Base-by-base conservation (phyloP, 2,888 invertebrate species). In the Drosophila colorata region DNA sequence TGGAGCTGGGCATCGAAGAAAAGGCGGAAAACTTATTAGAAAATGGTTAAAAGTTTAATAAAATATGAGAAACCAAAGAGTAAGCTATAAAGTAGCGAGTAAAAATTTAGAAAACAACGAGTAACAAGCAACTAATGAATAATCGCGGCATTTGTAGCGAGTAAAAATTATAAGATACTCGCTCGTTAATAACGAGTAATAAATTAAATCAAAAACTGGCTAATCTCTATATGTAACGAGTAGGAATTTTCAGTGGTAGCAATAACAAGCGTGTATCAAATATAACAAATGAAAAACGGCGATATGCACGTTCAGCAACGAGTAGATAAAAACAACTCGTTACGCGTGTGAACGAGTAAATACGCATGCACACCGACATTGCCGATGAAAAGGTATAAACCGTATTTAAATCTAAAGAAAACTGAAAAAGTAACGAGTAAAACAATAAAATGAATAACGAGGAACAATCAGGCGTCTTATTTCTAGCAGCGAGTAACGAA, bases 1-100 rank as follows among this genome's bases (percentile, higher is more conserved):
- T 98, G 97, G 46, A 99, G 93, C 98, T 99, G 93, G 37, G 20
- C 3, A 20, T 37, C 9, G 14, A 48, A 41, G 13, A 38, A 13
- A 49, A 7, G 13, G 3, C 8, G 2, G 25, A 48, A 49, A 1
- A 57, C 6, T 2, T 3, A 59, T 70, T 25, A 48, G 33, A 35
- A 47, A 56, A 51, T 43, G n/a, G 6, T 61, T 7, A n/a, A 31
- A 1, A 7, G 6, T 7, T 0, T 2, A 16, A n/a, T 11, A 9
- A 41, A 25, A 49, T 23, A 5, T 8, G 55, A 59, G 35, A 57
- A 44, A 8, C 16, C 33, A 52, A 23, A 23, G 51, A 38, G 11
- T 44, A 14, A 37, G 16, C 9, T 13, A n/a, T n/a, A 18, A 23
- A 11, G n/a, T 31, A 13, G 16, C 11, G 14, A 31, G 8, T 23